Evolutionary conservation across 2,888 invertebrate genomes (phyloP).

Genomic region (Microchrysa polita): DNA sequence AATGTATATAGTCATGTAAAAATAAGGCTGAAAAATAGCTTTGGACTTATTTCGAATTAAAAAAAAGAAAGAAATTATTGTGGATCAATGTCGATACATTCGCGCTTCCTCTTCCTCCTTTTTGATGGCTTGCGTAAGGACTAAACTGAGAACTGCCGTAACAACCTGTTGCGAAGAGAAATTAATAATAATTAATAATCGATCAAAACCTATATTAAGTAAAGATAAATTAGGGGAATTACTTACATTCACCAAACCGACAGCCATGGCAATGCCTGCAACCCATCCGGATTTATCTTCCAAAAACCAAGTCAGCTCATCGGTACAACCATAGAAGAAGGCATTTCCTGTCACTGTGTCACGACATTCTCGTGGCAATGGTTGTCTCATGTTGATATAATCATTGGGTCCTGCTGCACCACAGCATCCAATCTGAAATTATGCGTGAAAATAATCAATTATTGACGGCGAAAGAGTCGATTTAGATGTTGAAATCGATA

Average conservation of each 20-base stretch:
- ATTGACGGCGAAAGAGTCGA: neutral
- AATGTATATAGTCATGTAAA: constrained; percentile 25
- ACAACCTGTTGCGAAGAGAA: constrained; percentile 68
- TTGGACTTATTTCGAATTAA: constrained; percentile 23
- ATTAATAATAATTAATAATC: neutral
- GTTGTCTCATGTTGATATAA: constrained; percentile 79
- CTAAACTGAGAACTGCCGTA: constrained; percentile 74
- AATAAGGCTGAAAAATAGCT: neutral
- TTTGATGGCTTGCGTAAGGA: constrained; percentile 77
- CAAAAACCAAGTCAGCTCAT: constrained; percentile 88
- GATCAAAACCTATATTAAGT: too few species aligned
- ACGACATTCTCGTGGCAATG: constrained; percentile 83
- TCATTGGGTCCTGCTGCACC: constrained; percentile 89
- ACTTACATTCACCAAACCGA: constrained; percentile 82
- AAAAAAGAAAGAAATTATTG: neutral
- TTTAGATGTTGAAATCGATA: too few species aligned
- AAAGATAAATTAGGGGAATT: constrained; percentile 52
- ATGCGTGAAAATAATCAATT: neutral
- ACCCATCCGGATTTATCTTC: constrained; percentile 86
- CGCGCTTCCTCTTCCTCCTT: constrained; percentile 75
- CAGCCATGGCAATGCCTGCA: constrained; percentile 78
- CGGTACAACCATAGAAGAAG: constrained; percentile 87
- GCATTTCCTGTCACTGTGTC: constrained; percentile 90
- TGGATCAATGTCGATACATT: constrained; percentile 65
- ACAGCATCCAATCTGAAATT: constrained; percentile 84